These are phyloP conservation scores for Brachionus calyciflorus DNA, from an alignment of 1,140 invertebrate species.

Conservation along the genomic window DNA sequence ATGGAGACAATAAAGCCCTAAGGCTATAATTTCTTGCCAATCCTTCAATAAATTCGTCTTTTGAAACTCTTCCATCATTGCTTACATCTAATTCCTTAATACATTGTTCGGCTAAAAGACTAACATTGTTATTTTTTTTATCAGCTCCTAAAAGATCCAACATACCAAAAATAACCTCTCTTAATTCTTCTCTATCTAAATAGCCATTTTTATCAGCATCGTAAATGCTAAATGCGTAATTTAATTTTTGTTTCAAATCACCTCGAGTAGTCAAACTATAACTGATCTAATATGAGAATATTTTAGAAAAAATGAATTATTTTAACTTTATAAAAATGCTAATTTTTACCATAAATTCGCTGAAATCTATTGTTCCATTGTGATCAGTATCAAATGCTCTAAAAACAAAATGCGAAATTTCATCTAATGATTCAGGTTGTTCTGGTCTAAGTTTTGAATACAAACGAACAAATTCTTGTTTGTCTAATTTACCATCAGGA, in stretches of 20 bases:
- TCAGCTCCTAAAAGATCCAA: conserved; percentile 36
- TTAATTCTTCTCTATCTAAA: background rate
- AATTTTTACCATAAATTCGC: conserved; percentile 35
- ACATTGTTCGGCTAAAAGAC: background rate
- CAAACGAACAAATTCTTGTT: background rate
- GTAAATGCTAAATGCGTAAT: conserved; percentile 36
- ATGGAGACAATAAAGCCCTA: conserved; percentile 18
- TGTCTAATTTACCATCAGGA: conserved; percentile 2
- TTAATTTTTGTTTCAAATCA: conserved; percentile 24
- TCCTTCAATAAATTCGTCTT: conserved; percentile 46
- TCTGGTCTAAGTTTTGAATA: conserved; percentile 32
- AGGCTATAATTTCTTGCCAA: conserved; percentile 12
- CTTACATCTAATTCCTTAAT: conserved; percentile 8
- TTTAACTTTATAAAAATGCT: too few relatives aligned
- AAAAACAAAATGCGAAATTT: conserved; percentile 35
- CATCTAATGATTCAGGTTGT: background rate
- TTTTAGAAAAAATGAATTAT: conserved; percentile 1
- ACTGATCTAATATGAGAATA: conserved; percentile 11
- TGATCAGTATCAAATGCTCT: conserved; percentile 25
- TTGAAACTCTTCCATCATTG: conserved; percentile 31
- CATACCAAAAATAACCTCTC: conserved; percentile 24
- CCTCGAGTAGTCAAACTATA: conserved; percentile 39
- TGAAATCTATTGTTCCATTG: conserved; percentile 36
- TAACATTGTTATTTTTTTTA: background rate
- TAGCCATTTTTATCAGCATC: conserved; percentile 34